Evolutionary conservation across 2,113 vertebrate genomes (phyloP).

Genomic region (Microtus richardsoni): DNA sequence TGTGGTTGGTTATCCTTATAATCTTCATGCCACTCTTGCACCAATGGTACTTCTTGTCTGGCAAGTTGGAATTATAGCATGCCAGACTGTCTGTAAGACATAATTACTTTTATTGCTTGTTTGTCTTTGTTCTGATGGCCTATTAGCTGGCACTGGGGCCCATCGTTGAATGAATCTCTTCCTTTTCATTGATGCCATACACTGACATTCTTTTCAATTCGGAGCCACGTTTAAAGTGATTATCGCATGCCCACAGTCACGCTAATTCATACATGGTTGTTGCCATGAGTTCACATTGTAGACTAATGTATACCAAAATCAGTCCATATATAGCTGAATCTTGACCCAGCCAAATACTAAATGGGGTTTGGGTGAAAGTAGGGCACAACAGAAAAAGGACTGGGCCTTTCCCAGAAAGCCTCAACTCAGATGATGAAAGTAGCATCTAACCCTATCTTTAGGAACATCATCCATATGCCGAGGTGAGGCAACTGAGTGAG

Average conservation of each 20-base stretch:
- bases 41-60: not conserved
- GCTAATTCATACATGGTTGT: not conserved
- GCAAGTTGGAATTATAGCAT: not conserved
- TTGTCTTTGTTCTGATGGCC: not conserved
- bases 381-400: not conserved
- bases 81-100: not conserved
- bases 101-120: not conserved
- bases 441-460: not conserved
- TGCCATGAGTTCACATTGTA: not conserved
- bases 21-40: not conserved
- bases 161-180: not conserved
- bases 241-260: not conserved
- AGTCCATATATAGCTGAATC: not conserved
- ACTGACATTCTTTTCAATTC: not conserved
- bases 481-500: not conserved
- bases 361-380: not conserved
- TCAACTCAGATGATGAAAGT: not conserved
- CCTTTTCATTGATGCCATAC: not conserved
- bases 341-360: not conserved
- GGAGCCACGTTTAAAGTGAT: not conserved
- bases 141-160: not conserved
- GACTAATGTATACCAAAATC: not conserved
- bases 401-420: not conserved
- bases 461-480: not conserved
- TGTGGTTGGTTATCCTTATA: not conserved